Conservation (phyloP, 92 coral and sea anemone species). For the Paramuricea clavata region DNA sequence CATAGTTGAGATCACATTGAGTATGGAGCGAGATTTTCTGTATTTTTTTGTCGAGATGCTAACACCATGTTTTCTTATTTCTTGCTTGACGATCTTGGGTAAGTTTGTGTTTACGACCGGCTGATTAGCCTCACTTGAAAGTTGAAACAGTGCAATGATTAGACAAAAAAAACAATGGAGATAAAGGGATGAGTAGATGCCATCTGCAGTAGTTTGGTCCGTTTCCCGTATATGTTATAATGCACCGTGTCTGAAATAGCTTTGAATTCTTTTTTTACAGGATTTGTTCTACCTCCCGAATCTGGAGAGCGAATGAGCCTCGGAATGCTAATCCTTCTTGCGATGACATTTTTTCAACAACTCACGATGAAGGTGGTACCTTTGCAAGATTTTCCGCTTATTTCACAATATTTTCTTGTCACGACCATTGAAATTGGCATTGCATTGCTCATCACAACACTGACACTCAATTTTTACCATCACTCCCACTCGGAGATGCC, state of each 20-base stretch:
- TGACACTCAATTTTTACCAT: slow-evolving; percentile 89
- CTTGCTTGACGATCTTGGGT: slow-evolving; percentile 92
- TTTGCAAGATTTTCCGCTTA: slow-evolving; percentile 88
- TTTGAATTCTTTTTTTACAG: neutral
- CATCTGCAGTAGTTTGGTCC: too few species aligned
- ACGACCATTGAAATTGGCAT: slow-evolving; percentile 87
- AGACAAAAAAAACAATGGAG: too few species aligned
- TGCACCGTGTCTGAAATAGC: neutral
- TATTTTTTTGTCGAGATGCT: slow-evolving; percentile 88
- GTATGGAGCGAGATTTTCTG: slow-evolving; percentile 78
- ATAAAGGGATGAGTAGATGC: too few species aligned
- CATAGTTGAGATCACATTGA: slow-evolving; percentile 46
- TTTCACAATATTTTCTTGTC: slow-evolving; percentile 96
- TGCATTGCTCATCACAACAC: slow-evolving; percentile 83
- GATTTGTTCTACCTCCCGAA: slow-evolving; percentile 93
- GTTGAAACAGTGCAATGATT: too few species aligned
- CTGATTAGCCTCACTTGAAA: too few species aligned
- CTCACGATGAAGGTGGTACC: slow-evolving; percentile 93
- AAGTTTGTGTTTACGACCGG: neutral
- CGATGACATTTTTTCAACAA: slow-evolving; percentile 98
- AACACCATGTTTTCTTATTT: slow-evolving; percentile 90
- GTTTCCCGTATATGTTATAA: too few species aligned
- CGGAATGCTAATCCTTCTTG: slow-evolving; percentile 91
- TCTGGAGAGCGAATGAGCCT: slow-evolving; percentile 97
- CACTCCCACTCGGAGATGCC: slow-evolving; percentile 88